Evolutionary conservation across 2,113 vertebrate genomes (phyloP).

Genomic region (Paratilapia polleni): DNA sequence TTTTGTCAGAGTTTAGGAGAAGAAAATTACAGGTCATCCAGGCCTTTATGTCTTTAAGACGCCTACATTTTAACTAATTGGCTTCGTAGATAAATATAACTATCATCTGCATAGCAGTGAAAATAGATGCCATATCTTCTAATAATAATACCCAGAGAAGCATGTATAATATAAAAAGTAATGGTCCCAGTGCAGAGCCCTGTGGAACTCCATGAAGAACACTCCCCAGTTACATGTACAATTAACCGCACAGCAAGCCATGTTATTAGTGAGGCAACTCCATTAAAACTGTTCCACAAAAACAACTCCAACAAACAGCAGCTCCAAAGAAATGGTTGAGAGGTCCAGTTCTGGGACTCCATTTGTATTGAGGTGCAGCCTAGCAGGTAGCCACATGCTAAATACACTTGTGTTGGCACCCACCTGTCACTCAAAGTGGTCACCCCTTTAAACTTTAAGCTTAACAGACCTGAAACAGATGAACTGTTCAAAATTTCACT

Average conservation of each 20-base stretch:
- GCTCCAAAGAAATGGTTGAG: not conserved
- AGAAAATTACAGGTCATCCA: not conserved
- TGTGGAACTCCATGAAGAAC: not conserved
- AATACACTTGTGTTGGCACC: too few species aligned
- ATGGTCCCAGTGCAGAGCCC: not conserved
- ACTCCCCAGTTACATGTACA: not conserved
- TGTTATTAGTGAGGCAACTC: not conserved
- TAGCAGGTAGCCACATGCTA: not conserved
- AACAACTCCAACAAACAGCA: not conserved
- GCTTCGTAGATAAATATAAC: not conserved
- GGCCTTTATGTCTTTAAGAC: not conserved
- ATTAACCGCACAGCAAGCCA: not conserved
- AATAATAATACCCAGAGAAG: not conserved
- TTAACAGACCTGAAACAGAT: too few species aligned
- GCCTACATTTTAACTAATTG: not conserved
- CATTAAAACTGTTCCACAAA: not conserved
- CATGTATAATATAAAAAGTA: not conserved
- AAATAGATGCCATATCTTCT: not conserved
- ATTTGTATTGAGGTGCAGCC: not conserved
- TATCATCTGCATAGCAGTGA: not conserved
- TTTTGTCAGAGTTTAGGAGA: not conserved
- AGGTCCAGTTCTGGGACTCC: not conserved
- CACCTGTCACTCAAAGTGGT: too few species aligned
- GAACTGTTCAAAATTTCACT: too few species aligned
- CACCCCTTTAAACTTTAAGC: too few species aligned